A percentile compares a stretch with the other conserved stretches of the same genome.
Conservation (phyloP, 2,113 vertebrate species). For the Strix uralensis region DNA sequence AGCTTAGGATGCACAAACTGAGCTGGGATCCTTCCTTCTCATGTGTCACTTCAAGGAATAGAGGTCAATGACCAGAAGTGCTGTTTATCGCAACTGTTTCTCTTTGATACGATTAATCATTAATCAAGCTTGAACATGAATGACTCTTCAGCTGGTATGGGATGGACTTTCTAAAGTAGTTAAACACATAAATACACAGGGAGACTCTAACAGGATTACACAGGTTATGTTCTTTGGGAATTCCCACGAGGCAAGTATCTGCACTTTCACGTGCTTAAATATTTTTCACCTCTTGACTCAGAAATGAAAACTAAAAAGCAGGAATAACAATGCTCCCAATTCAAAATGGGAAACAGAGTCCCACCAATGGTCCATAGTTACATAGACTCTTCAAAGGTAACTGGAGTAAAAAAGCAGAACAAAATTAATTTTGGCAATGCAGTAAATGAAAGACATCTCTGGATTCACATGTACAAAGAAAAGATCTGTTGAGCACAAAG, state of each 20-base stretch:
- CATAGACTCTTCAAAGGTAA: not conserved
- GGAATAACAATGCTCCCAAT: not conserved
- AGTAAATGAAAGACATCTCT: not conserved
- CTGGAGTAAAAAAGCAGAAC: not conserved
- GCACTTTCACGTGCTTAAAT: not conserved
- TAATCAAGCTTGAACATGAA: not conserved
- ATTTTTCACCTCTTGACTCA: not conserved
- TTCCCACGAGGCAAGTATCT: not conserved
- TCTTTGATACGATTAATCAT: not conserved
- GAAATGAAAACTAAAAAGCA: not conserved
- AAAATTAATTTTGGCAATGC: not conserved
- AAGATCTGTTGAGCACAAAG: not conserved
- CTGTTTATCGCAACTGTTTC: not conserved
- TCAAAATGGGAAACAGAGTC: not conserved
- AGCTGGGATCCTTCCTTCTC: not conserved
- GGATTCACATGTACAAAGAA: not conserved
- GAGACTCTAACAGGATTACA: not conserved
- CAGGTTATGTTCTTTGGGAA: not conserved
- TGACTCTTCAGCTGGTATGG: not conserved
- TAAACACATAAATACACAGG: not conserved
- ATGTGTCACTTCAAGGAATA: not conserved
- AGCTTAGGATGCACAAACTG: not conserved
- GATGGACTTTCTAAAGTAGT: not conserved
- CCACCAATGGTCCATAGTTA: not conserved
- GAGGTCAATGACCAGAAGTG: not conserved